Base-by-base conservation (phyloP, 2,797 vertebrate species). In the Perodicticus potto region DNA sequence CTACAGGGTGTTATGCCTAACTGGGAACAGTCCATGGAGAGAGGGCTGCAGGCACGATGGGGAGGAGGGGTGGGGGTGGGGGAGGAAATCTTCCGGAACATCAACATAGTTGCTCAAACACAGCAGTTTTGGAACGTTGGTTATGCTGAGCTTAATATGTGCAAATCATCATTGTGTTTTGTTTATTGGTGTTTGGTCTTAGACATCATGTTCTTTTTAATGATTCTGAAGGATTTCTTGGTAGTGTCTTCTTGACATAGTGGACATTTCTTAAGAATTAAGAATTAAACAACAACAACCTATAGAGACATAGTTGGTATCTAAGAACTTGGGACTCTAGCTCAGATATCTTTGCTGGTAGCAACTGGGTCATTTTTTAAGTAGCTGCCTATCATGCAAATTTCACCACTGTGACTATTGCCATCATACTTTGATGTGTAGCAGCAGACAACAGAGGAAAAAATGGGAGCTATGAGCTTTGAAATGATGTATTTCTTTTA, bases 191-290 rank as follows among this genome's bases (percentile, higher is more conserved):
- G 17, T 88, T 95, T 59, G 20, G 78, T 89, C 77, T 84, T 73
- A 91, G 37, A 88, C 87, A 49, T 70, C 43, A n/a, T 70, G 40
- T 83, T 37, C 9, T 82, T 89, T 70, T 76, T 67, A 83, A 55
- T 91, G 55, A 91, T 49, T 11, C 22, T 23, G 37, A 86, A 74
- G 12, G 69, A 73, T 13, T 55, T 76, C 76, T 22, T 37, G 70
- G 49, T 82, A 7, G 55, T 29, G 34, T 67, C 69, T 65, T 67
- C 9, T 84, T 78, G n/a, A 86, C 27, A 49, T 40, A 72, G 7
- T 85, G 34, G 12, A 37, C 5, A 83, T 82, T 87, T 73, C n/a
- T 93, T 73, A 57, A 86, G 53, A 86, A 84, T n/a, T 94, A 67
- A 78, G n/a, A 83, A 55, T 45, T 40, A 34, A 0, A 37, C 74